phyloP scores from a whole-genome alignment of 2,888 invertebrate genomes.

The Liopterus haemorrhoidalis region DNA sequence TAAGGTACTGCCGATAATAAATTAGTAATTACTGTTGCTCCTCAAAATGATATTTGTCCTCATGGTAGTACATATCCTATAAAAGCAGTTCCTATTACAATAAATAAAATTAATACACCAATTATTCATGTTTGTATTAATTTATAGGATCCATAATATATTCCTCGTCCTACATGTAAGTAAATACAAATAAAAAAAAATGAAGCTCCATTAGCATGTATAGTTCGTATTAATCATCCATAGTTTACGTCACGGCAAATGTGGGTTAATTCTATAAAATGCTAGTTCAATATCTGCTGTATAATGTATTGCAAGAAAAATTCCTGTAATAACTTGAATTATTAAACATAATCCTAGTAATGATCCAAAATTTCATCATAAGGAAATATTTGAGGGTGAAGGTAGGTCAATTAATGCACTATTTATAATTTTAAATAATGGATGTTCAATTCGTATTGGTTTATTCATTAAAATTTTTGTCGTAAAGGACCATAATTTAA shows the following conservation, averaged over 20 bases:
- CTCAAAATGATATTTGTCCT: slow-evolving; percentile 78
- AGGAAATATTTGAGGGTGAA: slow-evolving; percentile 55
- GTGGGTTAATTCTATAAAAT: slow-evolving; percentile 60
- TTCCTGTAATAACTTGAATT: slow-evolving; percentile 61
- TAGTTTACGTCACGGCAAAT: slow-evolving; percentile 66
- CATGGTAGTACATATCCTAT: slow-evolving; percentile 73
- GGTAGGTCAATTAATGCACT: slow-evolving; percentile 56
- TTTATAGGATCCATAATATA: slow-evolving; percentile 49
- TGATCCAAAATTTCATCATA: slow-evolving; percentile 66
- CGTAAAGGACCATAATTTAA: slow-evolving; percentile 52
- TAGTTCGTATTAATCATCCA: slow-evolving; percentile 59
- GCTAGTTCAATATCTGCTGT: slow-evolving; percentile 57
- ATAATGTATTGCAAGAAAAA: slow-evolving; percentile 67
- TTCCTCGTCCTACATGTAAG: slow-evolving; percentile 61
- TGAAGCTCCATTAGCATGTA: slow-evolving; percentile 68
- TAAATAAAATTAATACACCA: slow-evolving; percentile 60
- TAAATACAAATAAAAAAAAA: slow-evolving; percentile 68
- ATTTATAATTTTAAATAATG: too few relatives aligned
- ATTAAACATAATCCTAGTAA: slow-evolving; percentile 57
- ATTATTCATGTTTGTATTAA: slow-evolving; percentile 56
- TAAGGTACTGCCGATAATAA: slow-evolving; percentile 63
- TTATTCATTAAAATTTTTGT: slow-evolving; percentile 48
- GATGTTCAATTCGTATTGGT: slow-evolving; percentile 47
- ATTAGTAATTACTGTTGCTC: slow-evolving; percentile 73
- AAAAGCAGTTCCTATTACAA: slow-evolving; percentile 67